Conservation (phyloP, 1,140 invertebrate species). For the Hirudo medicinalis region DNA sequence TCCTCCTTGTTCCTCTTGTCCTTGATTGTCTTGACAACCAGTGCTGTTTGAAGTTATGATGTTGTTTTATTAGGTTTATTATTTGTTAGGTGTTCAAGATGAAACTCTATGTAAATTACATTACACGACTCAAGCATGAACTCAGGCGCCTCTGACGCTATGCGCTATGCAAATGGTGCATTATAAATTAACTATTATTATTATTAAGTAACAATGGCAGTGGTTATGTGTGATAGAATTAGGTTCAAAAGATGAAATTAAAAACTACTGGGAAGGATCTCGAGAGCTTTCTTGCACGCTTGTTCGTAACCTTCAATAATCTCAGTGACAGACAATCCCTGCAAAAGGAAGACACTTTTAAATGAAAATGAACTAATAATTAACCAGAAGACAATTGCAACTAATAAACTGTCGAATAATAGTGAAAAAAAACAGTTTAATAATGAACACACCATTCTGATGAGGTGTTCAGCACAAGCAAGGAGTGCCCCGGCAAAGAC, state of each 20-base stretch:
- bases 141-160: background rate
- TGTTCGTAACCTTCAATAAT: slow-evolving; percentile 87
- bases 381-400: no score
- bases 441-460: slow-evolving; percentile 48
- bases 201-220: no score
- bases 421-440: background rate
- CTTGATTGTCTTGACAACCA: slow-evolving; percentile 66
- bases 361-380: slow-evolving; percentile 21
- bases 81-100: background rate
- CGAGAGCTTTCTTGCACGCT: slow-evolving; percentile 72
- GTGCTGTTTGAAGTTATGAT: slow-evolving; percentile 30
- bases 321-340: slow-evolving; percentile 87
- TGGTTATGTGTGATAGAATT: background rate
- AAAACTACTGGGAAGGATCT: slow-evolving; percentile 58
- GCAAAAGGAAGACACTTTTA: slow-evolving; percentile 18
- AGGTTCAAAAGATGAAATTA: background rate
- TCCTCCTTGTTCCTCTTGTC: slow-evolving; percentile 57
- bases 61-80: no score
- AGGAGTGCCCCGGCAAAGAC: slow-evolving; percentile 81
- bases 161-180: no score
- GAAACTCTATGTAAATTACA: background rate
- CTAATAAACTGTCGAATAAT: background rate
- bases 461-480: slow-evolving; percentile 76
- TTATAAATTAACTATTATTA: background rate
- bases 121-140: slow-evolving; percentile 8